Evolutionary conservation across 2,113 vertebrate species (phyloP).

Genomic region (Dendropsophus ebraccatus): DNA sequence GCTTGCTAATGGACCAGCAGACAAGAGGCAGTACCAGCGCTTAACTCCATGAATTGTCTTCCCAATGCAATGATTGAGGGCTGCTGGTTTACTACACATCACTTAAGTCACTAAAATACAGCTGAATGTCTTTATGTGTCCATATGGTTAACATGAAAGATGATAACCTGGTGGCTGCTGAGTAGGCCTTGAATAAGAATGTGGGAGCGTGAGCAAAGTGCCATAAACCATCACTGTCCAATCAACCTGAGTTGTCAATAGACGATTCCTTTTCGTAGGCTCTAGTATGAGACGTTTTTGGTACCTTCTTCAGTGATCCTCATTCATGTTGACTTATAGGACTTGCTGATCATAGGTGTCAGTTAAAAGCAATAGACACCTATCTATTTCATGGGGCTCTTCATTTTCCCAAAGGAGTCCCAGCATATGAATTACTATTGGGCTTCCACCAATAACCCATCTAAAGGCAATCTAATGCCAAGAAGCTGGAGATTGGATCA

Average conservation of each 20-base stretch:
- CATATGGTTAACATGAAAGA: background rate
- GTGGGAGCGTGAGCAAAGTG: background rate
- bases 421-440: background rate
- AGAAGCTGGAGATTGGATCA: background rate
- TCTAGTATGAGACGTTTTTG: background rate
- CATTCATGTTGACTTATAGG: background rate
- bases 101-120: background rate
- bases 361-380: background rate
- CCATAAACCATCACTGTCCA: background rate
- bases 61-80: background rate
- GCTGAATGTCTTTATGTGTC: background rate
- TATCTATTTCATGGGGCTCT: background rate
- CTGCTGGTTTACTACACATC: background rate
- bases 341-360: background rate
- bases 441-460: no score
- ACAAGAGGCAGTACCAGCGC: background rate
- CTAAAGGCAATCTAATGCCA: no score
- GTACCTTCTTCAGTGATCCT: background rate
- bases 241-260: background rate
- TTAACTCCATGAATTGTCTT: background rate
- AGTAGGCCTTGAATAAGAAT: background rate
- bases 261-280: background rate
- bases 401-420: background rate
- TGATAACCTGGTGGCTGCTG: background rate
- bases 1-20: conserved; percentile 28